These are phyloP conservation scores for Chaetodon trifascialis DNA, from an alignment of 2,113 vertebrate species.

Conservation along the genomic window DNA sequence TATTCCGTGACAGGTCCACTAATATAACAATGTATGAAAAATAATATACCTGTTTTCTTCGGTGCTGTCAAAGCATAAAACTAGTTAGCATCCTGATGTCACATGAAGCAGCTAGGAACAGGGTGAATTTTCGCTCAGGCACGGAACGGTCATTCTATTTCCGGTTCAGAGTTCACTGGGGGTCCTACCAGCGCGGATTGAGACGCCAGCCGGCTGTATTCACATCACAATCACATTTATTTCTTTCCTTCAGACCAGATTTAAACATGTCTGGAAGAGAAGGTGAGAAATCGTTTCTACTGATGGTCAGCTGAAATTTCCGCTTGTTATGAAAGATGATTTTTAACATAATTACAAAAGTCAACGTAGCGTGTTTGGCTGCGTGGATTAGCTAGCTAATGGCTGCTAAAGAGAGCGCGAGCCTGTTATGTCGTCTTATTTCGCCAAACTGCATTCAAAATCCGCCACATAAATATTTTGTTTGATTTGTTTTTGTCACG, in stretches of 20 bases:
- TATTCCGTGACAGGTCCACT: neutral
- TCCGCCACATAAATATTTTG: rapidly evolving
- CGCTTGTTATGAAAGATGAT: rapidly evolving
- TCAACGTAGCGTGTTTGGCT: neutral
- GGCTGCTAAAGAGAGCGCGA: slow-evolving; percentile 13
- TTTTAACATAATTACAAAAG: neutral
- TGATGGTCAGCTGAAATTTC: rapidly evolving
- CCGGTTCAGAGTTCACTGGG: slow-evolving; percentile 59
- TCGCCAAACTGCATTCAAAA: neutral
- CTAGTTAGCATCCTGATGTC: slow-evolving; percentile 17
- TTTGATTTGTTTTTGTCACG: neutral
- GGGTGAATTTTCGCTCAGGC: slow-evolving; percentile 59
- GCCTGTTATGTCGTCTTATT: too few relatives aligned
- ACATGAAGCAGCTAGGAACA: neutral
- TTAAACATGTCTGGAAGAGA: slow-evolving; percentile 86
- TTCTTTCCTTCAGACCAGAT: neutral
- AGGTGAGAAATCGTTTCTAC: slow-evolving; percentile 64
- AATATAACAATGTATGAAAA: rapidly evolving
- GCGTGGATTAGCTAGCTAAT: slow-evolving; percentile 7
- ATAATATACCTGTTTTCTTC: slow-evolving; percentile 19
- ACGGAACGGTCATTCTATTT: slow-evolving; percentile 34
- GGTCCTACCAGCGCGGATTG: slow-evolving; percentile 74
- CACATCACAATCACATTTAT: neutral
- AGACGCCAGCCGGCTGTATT: neutral
- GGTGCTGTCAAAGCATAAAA: slow-evolving; percentile 2